Evolutionary conservation across 2,797 vertebrate genomes (phyloP), one percentile per base, ranked within the genome.

Genomic region (Lepilemur septentrionalis): DNA sequence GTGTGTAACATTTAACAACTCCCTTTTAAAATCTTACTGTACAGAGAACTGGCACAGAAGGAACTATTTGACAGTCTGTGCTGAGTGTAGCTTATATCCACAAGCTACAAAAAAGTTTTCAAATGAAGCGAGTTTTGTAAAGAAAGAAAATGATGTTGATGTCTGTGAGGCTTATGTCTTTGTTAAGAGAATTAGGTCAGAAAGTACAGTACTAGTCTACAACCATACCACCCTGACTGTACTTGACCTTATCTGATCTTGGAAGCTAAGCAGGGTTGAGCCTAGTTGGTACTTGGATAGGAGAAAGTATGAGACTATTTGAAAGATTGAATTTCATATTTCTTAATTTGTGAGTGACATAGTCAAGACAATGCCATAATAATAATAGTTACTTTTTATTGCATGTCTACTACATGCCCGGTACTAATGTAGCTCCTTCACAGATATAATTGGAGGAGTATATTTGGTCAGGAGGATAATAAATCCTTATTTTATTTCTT

Each of bases 1-100:
- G 43, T 63, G 32, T 82, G 43, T 63, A 94, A 41, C 46, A 73
- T 95, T 94, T 78, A 73, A 89, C 72, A 94, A 89, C 13, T 96
- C 18, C 59, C 6, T 46, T 59, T 2, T 61, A 48, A 76, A 65
- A 10, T 20, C 52, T 87, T 90, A 67, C 13, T 89, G 18, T 70
- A 69, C 13, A 48, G 43, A 93, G 9, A 93, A 61, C 3, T 72
- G 67, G 22, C 5, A 78, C 22, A 72, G 30, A 57, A 4, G 48
- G 18, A 46, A 13, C 11, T 67, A 14, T 43, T 22, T 84, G 61
- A 94, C 41, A 91, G 25, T 50, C 22, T 92, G 20, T 82, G 55
- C 75, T 79, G 23, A 52, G 38, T 85, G 15, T 69, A 90, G 20
- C 41, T 48, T 97, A 17, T 69, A 80, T 70, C 2, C 52, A 96